Base-by-base conservation (phyloP, 2,888 invertebrate genomes). In the Melanostoma scalare region DNA sequence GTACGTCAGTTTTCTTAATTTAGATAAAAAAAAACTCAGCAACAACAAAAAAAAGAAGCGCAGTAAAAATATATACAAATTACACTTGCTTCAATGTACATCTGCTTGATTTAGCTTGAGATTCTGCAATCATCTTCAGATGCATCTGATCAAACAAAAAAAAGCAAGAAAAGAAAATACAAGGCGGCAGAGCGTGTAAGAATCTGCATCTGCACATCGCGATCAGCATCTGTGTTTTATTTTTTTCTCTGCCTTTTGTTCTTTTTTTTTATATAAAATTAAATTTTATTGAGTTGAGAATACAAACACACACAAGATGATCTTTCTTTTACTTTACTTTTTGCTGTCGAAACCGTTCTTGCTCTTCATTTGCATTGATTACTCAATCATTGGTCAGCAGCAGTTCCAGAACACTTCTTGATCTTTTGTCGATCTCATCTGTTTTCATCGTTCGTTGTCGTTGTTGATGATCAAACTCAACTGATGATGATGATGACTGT, bases 341-440 rank as follows among this genome's bases (percentile, higher is more conserved):
- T 72, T 61, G n/a, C 6, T 53, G 35, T 55, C 10, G 30, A 48
- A 63, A 52, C 33, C 38, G 44, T 48, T 20, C 42, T 58, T 46
- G 42, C 69, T 68, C 53, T 69, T 65, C 78, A 71, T 78, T 78
- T 78, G 82, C 77, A 84, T 78, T 78, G 78, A 84, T 84, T 78
- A 78, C 82, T 84, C 73, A 74, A 84, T 84, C 78, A 84, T 52
- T 56, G 53, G n/a, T 20, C 50, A 44, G 56, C 35, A 56, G 44
- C 20, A 20, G 6, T 30, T 20, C 35, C 42, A 46, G 40, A 40
- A 20, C 35, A 46, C 46, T 31, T 36, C 20, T 31, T 35, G 36
- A 48, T 68, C 68, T 48, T 48, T 53, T 31, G 4, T 44, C 9
- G 67, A 75, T 55, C 50, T 42, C 46, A 46, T 56, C 38, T 58